Conservation (phyloP, 2,113 vertebrate genomes). For the Nycticorax nycticorax region DNA sequence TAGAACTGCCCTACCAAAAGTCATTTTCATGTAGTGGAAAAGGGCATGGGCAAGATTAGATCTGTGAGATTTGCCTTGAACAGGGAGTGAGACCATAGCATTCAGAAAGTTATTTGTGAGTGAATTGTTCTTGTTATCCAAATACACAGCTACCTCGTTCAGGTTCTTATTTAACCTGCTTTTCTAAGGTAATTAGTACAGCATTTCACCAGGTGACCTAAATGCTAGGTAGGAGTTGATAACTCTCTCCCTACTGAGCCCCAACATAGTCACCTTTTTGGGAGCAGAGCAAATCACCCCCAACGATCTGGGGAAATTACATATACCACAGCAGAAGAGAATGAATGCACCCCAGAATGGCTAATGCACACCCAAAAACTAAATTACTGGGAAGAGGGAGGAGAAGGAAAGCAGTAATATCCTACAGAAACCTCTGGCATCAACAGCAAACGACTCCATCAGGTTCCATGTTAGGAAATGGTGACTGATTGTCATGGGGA, state of each 20-base stretch:
- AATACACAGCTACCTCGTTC: not conserved
- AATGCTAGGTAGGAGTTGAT: not conserved
- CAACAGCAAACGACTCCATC: not conserved
- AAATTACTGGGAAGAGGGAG: not conserved
- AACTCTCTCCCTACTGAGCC: not conserved
- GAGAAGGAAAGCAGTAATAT: not conserved
- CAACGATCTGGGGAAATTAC: not conserved
- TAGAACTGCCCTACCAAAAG: not conserved
- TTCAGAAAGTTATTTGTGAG: not conserved
- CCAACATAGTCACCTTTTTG: not conserved
- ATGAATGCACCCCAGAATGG: not conserved
- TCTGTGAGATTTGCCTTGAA: not conserved
- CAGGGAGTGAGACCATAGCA: not conserved
- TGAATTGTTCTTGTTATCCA: not conserved
- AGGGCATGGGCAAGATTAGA: slow-evolving; percentile 41
- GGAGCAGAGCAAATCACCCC: not conserved
- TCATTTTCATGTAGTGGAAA: not conserved
- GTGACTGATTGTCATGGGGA: not conserved
- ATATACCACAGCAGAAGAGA: not conserved
- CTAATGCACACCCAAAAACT: not conserved
- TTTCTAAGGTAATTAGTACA: not conserved
- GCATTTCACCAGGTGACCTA: not conserved
- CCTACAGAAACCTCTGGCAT: not conserved
- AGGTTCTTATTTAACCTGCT: not conserved
- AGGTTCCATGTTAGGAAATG: not conserved